Base-by-base conservation (phyloP, 2,797 vertebrate genomes). In the Protosalanx chinensis region DNA sequence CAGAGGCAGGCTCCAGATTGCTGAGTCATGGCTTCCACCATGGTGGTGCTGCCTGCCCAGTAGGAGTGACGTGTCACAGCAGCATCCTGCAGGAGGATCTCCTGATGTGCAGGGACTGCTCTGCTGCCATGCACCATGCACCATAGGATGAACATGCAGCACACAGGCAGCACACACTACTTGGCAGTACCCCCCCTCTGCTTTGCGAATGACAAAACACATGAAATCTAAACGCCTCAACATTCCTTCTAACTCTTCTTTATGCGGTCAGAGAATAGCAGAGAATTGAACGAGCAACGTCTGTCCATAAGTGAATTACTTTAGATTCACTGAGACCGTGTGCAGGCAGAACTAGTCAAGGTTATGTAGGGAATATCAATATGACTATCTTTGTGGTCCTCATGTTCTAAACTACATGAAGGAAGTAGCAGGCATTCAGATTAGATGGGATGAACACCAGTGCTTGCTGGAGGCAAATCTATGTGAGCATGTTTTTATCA, bases 1-100 rank as follows among this genome's bases (percentile, higher is more conserved):
- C 74, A 79, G 79, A 37, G 7, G n/a, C 41, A 20, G 46, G 46
- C 29, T 74, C 72, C 80, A 74, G 74, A 86, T 76, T 81, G 90
- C 88, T 86, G 89, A 91, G 84, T 89, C 88, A 90, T 86, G 78
- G 20, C 69, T 84, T 83, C 84, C 82, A 81, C 79, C 74, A 27
- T 78, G 79, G 79, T 71, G 79, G 72, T 5, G 72, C 78, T 80
- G 84, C 80, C 81, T 83, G 77, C 78, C 85, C 81, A 1, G 77
- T 69, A 72, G 77, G 78, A 84, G 79, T 70, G 81, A 84, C 82
- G 86, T 68, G 76, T 88, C 86, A 83, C 82, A 77, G 78, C 61
- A 73, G 64, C 74, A 81, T 78, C 27, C 46, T 64, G 70, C 70
- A 84, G 65, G 88, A 84, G 8, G 73, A 63, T 77, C 77, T 68